A percentile compares a stretch with the other conserved stretches of the same genome.
phyloP scores from a whole-genome alignment of 2,797 vertebrate genomes.

The Carduelis carduelis region DNA sequence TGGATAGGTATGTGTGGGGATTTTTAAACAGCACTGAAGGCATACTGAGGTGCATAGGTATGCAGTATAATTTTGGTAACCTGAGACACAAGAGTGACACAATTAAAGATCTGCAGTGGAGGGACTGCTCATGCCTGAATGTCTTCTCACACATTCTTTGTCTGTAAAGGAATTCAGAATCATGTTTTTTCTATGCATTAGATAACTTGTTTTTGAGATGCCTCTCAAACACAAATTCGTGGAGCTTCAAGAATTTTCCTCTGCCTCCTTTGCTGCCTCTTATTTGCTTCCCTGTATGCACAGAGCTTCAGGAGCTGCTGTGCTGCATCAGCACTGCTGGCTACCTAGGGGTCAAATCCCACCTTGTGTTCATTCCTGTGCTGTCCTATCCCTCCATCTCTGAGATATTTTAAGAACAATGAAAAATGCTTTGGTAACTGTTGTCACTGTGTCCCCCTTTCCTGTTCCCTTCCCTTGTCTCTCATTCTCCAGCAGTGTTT shows the following conservation, averaged over 20 bases:
- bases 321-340: fast-evolving
- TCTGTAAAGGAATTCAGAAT: background rate
- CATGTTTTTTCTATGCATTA: fast-evolving
- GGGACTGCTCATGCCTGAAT: background rate
- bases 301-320: background rate
- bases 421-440: fast-evolving
- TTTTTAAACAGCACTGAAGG: background rate
- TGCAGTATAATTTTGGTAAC: background rate
- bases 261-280: background rate
- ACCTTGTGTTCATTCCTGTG: background rate
- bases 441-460: background rate
- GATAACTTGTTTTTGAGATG: background rate
- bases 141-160: background rate
- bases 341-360: background rate
- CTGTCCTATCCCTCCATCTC: background rate
- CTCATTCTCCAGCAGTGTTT: background rate
- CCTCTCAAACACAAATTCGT: background rate
- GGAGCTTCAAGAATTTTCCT: background rate
- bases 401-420: background rate
- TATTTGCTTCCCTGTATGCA: background rate
- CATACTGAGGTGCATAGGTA: background rate
- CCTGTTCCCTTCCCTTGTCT: background rate
- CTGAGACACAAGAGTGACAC: fast-evolving
- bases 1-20: background rate
- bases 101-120: fast-evolving